Evolutionary conservation across 2,888 invertebrate genomes (phyloP), one percentile per base, ranked within the genome.

Genomic region (Adineta ricciae): DNA sequence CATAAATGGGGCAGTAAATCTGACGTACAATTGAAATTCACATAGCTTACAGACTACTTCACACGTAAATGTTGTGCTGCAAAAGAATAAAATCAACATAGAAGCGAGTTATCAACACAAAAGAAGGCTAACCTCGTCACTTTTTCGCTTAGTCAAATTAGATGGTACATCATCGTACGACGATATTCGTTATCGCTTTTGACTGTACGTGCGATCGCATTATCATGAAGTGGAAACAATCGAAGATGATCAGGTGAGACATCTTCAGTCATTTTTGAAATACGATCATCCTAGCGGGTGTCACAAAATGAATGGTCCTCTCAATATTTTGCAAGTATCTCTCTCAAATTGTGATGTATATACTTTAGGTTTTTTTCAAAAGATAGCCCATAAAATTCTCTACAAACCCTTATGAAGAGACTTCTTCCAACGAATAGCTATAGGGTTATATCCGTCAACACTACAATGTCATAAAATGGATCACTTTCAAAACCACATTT

Each of bases 261-360:
- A 78, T 78, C 78, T 78, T 78, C 78, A 38, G 41, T 24, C 41
- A 78, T 78, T 41, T 78, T 78, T 38, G 41, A 41, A n/a, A 78
- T 24, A 78, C 78, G 78, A 78, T 78, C 78, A 78, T 78, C 78
- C n/a, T n/a, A n/a, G n/a, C 19, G 78, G 78, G 41, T 78, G 21
- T 24, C 38, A 46, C 46, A 8, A 46, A 46, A 46, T 46, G 46
- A 46, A 46, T 46, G 5, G 46, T 46, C 5, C 11, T 46, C 46
- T 46, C 11, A 46, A 46, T 46, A 46, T 46, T 46, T 46, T 8
- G n/a, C n/a, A n/a, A n/a, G n/a, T n/a, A n/a, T n/a, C n/a, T n/a
- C n/a, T n/a, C n/a, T n/a, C n/a, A n/a, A n/a, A n/a, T n/a, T n/a
- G n/a, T n/a, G n/a, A n/a, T n/a, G n/a, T n/a, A n/a, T n/a, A n/a